Evolutionary conservation across 2,888 invertebrate species (phyloP).

Genomic region (Shargacucullia verbasci): DNA sequence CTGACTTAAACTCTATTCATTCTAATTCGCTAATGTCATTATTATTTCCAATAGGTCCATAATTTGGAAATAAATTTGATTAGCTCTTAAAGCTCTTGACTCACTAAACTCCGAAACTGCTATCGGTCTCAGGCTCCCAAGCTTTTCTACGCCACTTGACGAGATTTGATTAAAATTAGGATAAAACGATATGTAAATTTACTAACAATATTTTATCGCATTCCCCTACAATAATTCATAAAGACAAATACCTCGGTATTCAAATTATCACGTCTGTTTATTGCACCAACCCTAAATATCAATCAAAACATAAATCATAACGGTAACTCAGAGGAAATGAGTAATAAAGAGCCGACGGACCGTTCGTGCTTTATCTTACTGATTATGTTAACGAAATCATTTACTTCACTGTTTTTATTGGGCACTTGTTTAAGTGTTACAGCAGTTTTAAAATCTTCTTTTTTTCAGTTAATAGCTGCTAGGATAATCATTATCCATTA

Average conservation of each 20-base stretch:
- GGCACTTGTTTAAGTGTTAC: background rate
- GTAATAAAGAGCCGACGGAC: slow-evolving; percentile 38
- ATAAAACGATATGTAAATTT: no score
- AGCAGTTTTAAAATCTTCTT: background rate
- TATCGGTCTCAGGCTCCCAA: no score
- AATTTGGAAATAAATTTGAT: no score
- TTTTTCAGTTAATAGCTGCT: no score
- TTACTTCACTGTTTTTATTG: slow-evolving; percentile 13
- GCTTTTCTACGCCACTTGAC: no score
- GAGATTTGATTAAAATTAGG: no score
- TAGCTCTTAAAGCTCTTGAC: no score
- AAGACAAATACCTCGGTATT: slow-evolving; percentile 37
- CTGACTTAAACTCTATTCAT: no score
- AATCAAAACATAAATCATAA: slow-evolving; percentile 45
- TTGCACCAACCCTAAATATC: slow-evolving; percentile 32
- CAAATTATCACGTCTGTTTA: slow-evolving; percentile 29
- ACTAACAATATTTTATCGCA: slow-evolving; percentile 13
- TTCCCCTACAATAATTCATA: slow-evolving; percentile 17
- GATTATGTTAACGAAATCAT: slow-evolving; percentile 31
- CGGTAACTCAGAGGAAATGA: slow-evolving; percentile 42
- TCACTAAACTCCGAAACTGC: no score
- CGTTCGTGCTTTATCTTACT: slow-evolving; percentile 17
- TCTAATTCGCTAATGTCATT: no score
- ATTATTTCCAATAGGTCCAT: no score
- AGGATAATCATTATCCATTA: no score